phyloP scores from a whole-genome alignment of 2,113 vertebrate species.

The Alligator mississippiensis region DNA sequence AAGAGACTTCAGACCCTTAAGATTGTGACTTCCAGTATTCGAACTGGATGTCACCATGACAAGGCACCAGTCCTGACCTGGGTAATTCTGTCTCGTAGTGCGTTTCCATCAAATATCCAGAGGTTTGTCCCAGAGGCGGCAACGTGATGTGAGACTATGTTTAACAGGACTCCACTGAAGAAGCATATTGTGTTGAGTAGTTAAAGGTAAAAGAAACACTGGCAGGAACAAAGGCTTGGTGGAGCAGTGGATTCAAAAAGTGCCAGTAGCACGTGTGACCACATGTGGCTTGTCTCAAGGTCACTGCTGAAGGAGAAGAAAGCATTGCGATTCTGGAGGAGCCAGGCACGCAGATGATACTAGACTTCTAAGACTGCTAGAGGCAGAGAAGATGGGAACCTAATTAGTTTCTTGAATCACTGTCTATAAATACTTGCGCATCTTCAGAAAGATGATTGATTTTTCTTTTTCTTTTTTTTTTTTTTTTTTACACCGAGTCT shows the following conservation, averaged over 20 bases:
- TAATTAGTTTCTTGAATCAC: background rate
- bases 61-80: background rate
- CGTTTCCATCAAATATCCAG: background rate
- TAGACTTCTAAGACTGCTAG: background rate
- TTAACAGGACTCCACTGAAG: background rate
- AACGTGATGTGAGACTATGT: background rate
- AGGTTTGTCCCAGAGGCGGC: background rate
- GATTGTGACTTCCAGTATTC: fast-evolving
- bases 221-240: background rate
- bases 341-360: background rate
- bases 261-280: background rate
- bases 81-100: background rate
- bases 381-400: background rate
- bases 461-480: background rate
- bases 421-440: background rate
- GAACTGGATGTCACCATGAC: background rate
- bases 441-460: background rate
- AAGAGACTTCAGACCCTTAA: fast-evolving
- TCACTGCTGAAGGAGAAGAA: background rate
- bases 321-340: fast-evolving
- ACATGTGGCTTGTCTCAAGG: background rate
- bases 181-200: background rate
- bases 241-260: background rate
- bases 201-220: background rate
- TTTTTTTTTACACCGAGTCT: background rate